Evolutionary conservation across 37 sponge, comb jelly and placozoan genomes (phyloP).

Genomic region (Axinella damicornis): DNA sequence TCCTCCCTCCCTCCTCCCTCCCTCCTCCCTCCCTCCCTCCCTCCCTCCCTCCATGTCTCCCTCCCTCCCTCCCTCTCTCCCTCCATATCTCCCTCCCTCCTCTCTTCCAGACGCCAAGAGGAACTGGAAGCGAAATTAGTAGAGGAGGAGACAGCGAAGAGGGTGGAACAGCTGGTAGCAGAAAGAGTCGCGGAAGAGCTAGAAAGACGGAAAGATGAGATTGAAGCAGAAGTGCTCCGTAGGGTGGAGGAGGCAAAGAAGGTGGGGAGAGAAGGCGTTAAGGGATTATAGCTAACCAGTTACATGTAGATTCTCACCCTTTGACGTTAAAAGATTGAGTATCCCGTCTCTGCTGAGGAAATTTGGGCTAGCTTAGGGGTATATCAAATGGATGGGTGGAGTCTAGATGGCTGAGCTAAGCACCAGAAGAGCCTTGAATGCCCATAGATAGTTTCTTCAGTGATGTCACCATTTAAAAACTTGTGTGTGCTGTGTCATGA

Average conservation of each 20-base stretch:
- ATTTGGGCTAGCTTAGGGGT: too few relatives aligned
- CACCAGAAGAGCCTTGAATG: too few relatives aligned
- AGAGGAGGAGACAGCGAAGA: conserved; percentile 75
- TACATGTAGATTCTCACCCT: too few relatives aligned
- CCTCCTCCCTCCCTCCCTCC: conserved; percentile 31
- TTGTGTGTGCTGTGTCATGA: too few relatives aligned
- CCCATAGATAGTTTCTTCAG: too few relatives aligned
- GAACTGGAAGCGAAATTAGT: conserved; percentile 71
- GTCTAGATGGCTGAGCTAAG: too few relatives aligned
- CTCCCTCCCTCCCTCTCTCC: conserved; percentile 12
- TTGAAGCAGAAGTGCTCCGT: conserved; percentile 82
- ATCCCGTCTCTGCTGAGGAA: too few relatives aligned
- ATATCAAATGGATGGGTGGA: too few relatives aligned
- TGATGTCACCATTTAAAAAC: too few relatives aligned
- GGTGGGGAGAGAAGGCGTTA: conserved; percentile 10
- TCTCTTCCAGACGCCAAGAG: conserved; percentile 54
- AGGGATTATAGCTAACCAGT: not conserved
- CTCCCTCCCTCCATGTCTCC: conserved; percentile 14
- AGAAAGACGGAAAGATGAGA: conserved; percentile 76
- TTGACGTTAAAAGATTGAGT: too few relatives aligned
- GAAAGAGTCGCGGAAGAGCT: conserved; percentile 74
- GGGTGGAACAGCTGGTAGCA: conserved; percentile 73
- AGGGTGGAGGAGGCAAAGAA: conserved; percentile 87
- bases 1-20: conserved; percentile 19
- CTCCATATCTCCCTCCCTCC: conserved; percentile 28